phyloP scores from a whole-genome alignment of 2,113 vertebrate genomes.

The Gnathonemus longibarbis region DNA sequence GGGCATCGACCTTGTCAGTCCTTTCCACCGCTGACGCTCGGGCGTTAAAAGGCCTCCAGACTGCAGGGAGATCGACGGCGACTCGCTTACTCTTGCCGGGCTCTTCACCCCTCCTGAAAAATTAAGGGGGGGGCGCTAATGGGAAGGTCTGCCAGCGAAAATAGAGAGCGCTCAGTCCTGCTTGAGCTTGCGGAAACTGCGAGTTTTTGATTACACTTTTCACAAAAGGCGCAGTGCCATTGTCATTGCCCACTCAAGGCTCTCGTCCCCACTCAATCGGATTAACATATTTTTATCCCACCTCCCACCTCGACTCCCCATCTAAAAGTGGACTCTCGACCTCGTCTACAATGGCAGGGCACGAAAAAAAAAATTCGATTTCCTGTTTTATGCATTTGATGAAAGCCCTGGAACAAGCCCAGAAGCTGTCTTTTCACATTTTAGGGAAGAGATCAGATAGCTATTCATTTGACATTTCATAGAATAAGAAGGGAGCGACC shows the following conservation, averaged over 20 bases:
- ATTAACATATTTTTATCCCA: slow-evolving; percentile 16
- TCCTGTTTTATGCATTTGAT: not conserved
- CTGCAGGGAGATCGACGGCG: slow-evolving; percentile 19
- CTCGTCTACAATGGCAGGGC: not conserved
- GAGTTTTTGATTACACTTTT: slow-evolving; percentile 20
- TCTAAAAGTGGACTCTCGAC: not conserved
- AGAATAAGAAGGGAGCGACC: not conserved
- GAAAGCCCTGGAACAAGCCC: not conserved
- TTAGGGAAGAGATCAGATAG: not conserved
- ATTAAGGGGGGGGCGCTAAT: not conserved
- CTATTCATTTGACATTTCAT: not conserved
- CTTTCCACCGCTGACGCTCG: not conserved
- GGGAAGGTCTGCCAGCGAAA: not conserved
- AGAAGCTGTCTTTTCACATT: not conserved
- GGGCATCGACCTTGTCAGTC: slow-evolving; percentile 30
- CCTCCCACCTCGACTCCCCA: not conserved
- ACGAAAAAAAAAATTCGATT: not conserved
- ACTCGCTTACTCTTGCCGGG: not conserved
- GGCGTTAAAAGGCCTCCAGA: slow-evolving; percentile 24
- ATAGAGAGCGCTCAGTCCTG: not conserved
- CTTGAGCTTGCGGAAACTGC: not conserved
- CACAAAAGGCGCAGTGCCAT: not conserved
- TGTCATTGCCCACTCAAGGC: slow-evolving; percentile 7
- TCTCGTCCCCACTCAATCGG: not conserved
- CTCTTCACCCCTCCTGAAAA: not conserved